Base-by-base conservation (phyloP, 2,888 invertebrate genomes). In the Globia sparganii region DNA sequence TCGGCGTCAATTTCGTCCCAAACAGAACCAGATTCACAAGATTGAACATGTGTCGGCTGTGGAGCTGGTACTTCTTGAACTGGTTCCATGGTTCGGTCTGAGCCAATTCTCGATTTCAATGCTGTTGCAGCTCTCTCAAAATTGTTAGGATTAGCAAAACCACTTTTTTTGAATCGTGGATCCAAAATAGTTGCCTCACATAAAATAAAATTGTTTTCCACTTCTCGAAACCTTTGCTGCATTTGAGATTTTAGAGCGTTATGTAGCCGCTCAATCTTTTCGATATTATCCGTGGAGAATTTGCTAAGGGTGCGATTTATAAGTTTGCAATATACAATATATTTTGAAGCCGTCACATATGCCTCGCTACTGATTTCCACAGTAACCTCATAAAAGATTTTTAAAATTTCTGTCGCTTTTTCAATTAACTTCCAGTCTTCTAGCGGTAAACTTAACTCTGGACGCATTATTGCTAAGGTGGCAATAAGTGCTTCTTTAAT, bases 401-500 rank as follows among this genome's bases (percentile, higher is more conserved):
- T 77, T 61, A 86, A 70, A 34, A 87, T 15, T 13, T 72, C 68
- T 18, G 80, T 46, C 2, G 72, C 78, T n/a, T 46, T 77, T 66
- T 72, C 56, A n/a, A 72, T 65, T 77, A 72, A n/a, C 18, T 0
- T 13, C n/a, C n/a, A 87, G 25, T 87, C 81, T 6, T 85, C 56
- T 11, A 59, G 56, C 0, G 67, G n/a, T 62, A 86, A 64, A 34
- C 37, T 61, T 40, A 86, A 18, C 1, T 88, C 84, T 43, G 73
- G 61, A 31, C 84, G 72, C 70, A 80, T 64, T 49, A 87, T 58
- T 31, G 87, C 87, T 0, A 89, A 18, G 0, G 89, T 88, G 2
- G 83, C 71, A 1, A 85, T 87, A 11, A 88, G 68, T 1, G 84
- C 83, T 62, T 87, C 81, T 66, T 88, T 89, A 13, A 85, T n/a